phyloP scores from a whole-genome alignment of 2,797 vertebrate species.

The Taeniopygia guttata region DNA sequence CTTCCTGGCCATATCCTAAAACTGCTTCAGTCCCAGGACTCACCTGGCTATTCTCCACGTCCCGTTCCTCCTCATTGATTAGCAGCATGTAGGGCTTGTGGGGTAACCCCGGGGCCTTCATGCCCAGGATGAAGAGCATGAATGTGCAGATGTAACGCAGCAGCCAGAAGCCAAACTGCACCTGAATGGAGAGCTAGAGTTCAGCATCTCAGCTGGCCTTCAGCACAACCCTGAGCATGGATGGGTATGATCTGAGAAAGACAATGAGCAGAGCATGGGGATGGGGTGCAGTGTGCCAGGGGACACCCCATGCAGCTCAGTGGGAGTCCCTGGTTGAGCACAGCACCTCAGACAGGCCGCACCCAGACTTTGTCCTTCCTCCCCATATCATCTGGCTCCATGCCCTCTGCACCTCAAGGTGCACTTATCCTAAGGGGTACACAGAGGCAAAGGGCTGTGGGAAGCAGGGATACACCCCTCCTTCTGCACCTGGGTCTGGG shows the following conservation, averaged over 20 bases:
- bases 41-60: constrained; percentile 81
- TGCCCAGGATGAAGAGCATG: constrained; percentile 86
- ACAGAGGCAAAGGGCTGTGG: neutral
- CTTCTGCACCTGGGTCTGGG: neutral
- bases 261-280: neutral
- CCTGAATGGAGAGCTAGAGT: constrained; percentile 67
- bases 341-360: neutral
- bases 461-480: neutral
- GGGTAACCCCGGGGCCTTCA: constrained; percentile 90
- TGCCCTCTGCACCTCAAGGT: neutral
- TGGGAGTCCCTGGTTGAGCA: neutral
- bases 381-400: neutral
- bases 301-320: neutral
- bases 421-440: neutral
- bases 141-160: constrained; percentile 84
- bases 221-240: neutral
- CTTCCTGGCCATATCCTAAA: neutral
- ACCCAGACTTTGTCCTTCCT: neutral
- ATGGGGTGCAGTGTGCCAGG: neutral
- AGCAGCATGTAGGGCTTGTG: constrained; percentile 86
- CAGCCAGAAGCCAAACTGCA: constrained; percentile 90
- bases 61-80: constrained; percentile 89
- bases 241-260: neutral
- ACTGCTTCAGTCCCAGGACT: neutral
- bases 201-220: neutral